Base-by-base conservation (phyloP, 2,888 invertebrate species). In the Hyles lineata region DNA sequence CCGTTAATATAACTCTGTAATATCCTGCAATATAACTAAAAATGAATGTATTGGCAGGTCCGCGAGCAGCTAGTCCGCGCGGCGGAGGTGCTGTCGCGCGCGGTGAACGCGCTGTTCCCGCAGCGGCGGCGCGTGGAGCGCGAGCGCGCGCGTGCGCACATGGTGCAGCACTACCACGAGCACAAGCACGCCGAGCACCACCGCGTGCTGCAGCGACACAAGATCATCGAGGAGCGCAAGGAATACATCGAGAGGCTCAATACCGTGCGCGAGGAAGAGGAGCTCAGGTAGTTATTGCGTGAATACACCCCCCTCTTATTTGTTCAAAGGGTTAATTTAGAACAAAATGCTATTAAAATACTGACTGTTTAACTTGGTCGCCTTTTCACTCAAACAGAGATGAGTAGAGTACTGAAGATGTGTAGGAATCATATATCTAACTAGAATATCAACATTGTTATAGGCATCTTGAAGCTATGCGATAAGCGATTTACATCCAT, bases 191-290 rank as follows among this genome's bases (percentile, higher is more conserved):
- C 97, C 69, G 99, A 99, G 83, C 99, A 99, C 88, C 96, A 97
- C 83, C 96, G 97, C 73, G 98, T 99, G 82, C 95, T 99, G 80
- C 97, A 97, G 87, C 96, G 99, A 0, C 98, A 99, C 88, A 98
- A 98, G 94, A 99, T 98, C 85, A 99, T 99, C 82, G 99, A 99
- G 92, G 98, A 98, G 87, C 96, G 99, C 72, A 99, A 99, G 92
- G 99, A 99, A 91, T 98, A 98, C 88, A 97, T 99, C 77, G 99
- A 99, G 90, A 94, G 97, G 74, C 95, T 97, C 76, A 98, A 97
- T 86, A 97, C 96, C 0, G 97, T 97, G 0, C 92, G 97, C 0
- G 96, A 97, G 84, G 96, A 96, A 83, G 96, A 97, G 84, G 96
- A 97, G 81, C 94, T 96, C 82, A 91, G 96, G 95, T 94, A 25